These are phyloP conservation scores for Eciton burchellii DNA, from an alignment of 1,140 invertebrate genomes.

Conservation along the genomic window DNA sequence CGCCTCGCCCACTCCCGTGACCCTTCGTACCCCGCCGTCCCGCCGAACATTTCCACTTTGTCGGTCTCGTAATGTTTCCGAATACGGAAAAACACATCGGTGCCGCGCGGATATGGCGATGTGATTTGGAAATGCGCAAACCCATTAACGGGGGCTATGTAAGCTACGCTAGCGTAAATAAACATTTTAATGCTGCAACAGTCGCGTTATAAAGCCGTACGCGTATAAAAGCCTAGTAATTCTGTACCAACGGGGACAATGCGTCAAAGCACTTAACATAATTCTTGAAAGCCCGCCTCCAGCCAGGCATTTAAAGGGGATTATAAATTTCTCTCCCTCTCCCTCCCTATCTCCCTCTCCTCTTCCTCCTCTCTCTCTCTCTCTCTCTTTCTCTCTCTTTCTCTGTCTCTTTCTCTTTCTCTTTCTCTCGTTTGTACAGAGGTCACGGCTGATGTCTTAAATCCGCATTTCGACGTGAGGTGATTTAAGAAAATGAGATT, in stretches of 20 bases:
- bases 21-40: no score
- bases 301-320: constrained; percentile 59
- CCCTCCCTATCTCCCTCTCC: constrained; percentile 21
- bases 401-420: constrained; percentile 12
- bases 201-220: constrained; percentile 60
- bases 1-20: no score
- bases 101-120: constrained; percentile 56
- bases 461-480: not conserved
- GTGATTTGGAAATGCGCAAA: constrained; percentile 62
- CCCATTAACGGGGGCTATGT: constrained; percentile 61
- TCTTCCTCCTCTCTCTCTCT: constrained; percentile 31
- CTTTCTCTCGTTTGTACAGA: constrained; percentile 11
- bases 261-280: constrained; percentile 63
- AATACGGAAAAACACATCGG: constrained; percentile 60
- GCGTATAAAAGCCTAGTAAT: constrained; percentile 62
- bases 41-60: constrained; percentile 75
- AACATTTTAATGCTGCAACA: constrained; percentile 61
- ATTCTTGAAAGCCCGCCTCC: constrained; percentile 56
- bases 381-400: constrained; percentile 17
- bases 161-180: constrained; percentile 61
- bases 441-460: constrained; percentile 20
- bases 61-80: constrained; percentile 64
- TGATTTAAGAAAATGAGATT: not conserved
- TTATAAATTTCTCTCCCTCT: constrained; percentile 56
- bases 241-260: constrained; percentile 60